Evolutionary conservation across 2,888 invertebrate genomes (phyloP).

Genomic region (Agelastica alni): DNA sequence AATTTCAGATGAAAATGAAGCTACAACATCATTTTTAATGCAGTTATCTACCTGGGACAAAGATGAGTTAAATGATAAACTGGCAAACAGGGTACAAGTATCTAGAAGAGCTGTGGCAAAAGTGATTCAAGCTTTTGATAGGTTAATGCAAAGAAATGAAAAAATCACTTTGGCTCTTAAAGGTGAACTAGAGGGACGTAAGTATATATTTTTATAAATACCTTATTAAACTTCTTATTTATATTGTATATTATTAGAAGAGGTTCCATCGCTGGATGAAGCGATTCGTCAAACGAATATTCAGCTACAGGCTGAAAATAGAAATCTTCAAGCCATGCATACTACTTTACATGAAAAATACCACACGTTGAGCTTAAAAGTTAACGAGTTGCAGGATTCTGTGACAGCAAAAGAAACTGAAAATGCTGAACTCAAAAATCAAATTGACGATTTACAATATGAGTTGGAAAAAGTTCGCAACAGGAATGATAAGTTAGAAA

Average conservation of each 20-base stretch:
- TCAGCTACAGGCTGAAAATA: constrained; percentile 88
- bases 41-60: constrained; percentile 98
- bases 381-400: constrained; percentile 85
- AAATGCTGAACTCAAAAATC: constrained; percentile 92
- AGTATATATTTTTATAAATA: constrained; percentile 35
- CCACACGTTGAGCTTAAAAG: constrained; percentile 88
- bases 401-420: constrained; percentile 91
- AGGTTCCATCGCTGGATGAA: constrained; percentile 77
- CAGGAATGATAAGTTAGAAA: constrained; percentile 89
- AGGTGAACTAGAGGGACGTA: constrained; percentile 76
- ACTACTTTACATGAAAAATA: constrained; percentile 92
- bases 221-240: neutral
- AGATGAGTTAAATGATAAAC: constrained; percentile 93
- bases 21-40: constrained; percentile 93
- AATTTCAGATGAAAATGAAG: constrained; percentile 87
- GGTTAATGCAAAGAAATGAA: constrained; percentile 93
- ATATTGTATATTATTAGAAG: constrained; percentile 55
- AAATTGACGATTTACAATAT: constrained; percentile 94
- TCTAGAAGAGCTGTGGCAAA: constrained; percentile 96
- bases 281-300: constrained; percentile 83
- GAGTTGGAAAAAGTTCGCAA: constrained; percentile 74
- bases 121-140: constrained; percentile 94
- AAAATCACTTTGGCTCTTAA: constrained; percentile 89
- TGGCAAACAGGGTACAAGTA: constrained; percentile 94
- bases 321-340: constrained; percentile 86